Conservation (phyloP, 1,140 invertebrate species). For the Pteromalus puparum region DNA sequence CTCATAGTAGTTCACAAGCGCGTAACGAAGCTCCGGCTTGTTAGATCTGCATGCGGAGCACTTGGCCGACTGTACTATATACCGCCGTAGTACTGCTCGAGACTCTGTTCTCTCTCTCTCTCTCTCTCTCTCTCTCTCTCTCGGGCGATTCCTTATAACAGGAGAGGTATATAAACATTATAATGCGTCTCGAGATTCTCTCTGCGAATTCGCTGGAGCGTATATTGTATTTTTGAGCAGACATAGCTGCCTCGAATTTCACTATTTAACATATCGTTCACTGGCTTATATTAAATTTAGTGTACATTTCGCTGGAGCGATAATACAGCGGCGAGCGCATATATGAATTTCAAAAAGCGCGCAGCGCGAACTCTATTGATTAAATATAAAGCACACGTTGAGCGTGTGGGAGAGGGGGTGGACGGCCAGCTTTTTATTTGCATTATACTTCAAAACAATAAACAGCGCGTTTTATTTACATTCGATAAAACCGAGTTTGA, state of each 20-base stretch:
- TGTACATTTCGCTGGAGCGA: neutral
- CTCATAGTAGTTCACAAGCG: neutral
- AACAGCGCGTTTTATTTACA: neutral
- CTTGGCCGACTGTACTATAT: neutral
- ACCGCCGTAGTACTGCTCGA: too few species aligned
- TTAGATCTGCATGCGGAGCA: neutral
- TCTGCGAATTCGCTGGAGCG: neutral
- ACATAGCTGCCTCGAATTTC: too few species aligned
- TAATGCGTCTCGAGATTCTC: neutral
- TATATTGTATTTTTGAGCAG: too few species aligned
- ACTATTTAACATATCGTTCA: too few species aligned
- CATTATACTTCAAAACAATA: neutral
- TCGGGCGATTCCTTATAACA: conserved; percentile 6
- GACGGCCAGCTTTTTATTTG: neutral
- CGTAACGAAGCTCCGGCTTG: conserved; percentile 16
- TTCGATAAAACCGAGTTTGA: neutral
- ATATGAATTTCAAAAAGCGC: neutral
- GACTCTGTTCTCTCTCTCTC: neutral
- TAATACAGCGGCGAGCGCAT: neutral
- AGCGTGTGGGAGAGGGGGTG: too few species aligned
- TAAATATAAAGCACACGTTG: neutral
- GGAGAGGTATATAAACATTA: neutral
- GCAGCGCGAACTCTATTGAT: neutral
- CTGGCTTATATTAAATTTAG: too few species aligned
- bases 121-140: neutral